Conservation (phyloP, 2,888 invertebrate species). For the Rhopalosiphum nymphaeae region DNA sequence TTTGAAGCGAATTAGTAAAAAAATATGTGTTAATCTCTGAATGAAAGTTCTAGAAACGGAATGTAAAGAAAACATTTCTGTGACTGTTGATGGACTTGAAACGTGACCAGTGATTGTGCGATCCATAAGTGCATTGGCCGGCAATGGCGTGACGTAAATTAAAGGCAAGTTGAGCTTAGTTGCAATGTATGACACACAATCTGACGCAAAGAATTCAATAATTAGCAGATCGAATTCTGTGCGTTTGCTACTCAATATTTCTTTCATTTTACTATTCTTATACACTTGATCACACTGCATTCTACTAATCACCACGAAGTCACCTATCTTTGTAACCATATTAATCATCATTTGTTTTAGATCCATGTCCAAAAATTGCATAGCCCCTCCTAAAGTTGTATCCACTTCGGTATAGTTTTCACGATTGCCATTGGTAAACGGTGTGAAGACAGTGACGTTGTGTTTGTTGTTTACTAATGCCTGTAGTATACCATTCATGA, state of each 20-base stretch:
- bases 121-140: not conserved
- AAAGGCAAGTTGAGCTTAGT: not conserved
- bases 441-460: conserved; percentile 68
- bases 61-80: not conserved
- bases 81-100: not conserved
- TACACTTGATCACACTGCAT: not conserved
- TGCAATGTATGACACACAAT: not conserved
- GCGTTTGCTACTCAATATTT: not conserved
- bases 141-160: not conserved
- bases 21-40: not conserved
- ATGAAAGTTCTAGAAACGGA: not conserved
- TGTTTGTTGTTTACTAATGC: conserved; percentile 68
- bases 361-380: not conserved
- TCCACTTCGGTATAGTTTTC: conserved; percentile 59
- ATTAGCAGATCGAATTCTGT: not conserved
- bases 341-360: not conserved
- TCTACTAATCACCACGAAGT: not conserved
- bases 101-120: conserved; percentile 4
- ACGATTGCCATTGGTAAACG: conserved; percentile 59
- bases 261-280: not conserved
- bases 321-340: not conserved
- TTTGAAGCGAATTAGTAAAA: not conserved
- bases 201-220: not conserved
- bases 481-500: conserved; percentile 67
- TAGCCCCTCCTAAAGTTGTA: conserved; percentile 23